Evolutionary conservation across 2,797 vertebrate genomes (phyloP), one percentile per base, ranked within the genome.

Genomic region (Rhadinocentrus ornatus): DNA sequence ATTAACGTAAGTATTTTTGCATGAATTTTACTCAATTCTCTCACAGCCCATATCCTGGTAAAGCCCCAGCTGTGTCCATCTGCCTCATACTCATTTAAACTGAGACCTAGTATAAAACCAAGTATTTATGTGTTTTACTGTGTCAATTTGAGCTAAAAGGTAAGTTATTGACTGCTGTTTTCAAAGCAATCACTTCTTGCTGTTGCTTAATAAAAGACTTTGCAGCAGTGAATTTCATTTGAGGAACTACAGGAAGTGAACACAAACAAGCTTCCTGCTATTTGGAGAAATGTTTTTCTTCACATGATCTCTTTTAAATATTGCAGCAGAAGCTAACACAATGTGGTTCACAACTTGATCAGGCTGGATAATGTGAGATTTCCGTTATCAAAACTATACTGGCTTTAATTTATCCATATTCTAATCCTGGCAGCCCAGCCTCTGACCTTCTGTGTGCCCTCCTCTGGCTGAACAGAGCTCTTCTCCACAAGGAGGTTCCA

Each of bases 401-500:
- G 27, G 20, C 41, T 32, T 62, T 46, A 9, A 48, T 11, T 48
- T 1, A 29, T 31, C 18, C 60, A n/a, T 50, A 27, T 50, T 32
- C 34, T 26, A 31, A 6, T n/a, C 6, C 31, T 31, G 31, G 31
- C 31, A 31, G 31, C 31, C 31, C 31, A 31, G 9, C 8, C 10
- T 7, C 59, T 81, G 58, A 99, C 97, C 96, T 99, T 99, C 89
- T 97, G 97, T 0, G 96, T 92, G 2, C 97, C 97, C 80, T 99
- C 97, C 91, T 98, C 97, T 1, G 95, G 92, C 59, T 96, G 95
- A 5, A 91, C 93, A 0, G 93, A 90, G 16, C 96, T 96, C 68
- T 93, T 95, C 80, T 98, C 96, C 75, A 99, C 96, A 1, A 96
- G 95, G 12, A 99, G 96, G 88, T 99, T 99, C 98, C 98, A 99